Evolutionary conservation across 30 jellyfish, hydroid and myxozoan genomes (phyloP), one percentile per base, ranked within the genome.

Genomic region (Aurelia sp.): DNA sequence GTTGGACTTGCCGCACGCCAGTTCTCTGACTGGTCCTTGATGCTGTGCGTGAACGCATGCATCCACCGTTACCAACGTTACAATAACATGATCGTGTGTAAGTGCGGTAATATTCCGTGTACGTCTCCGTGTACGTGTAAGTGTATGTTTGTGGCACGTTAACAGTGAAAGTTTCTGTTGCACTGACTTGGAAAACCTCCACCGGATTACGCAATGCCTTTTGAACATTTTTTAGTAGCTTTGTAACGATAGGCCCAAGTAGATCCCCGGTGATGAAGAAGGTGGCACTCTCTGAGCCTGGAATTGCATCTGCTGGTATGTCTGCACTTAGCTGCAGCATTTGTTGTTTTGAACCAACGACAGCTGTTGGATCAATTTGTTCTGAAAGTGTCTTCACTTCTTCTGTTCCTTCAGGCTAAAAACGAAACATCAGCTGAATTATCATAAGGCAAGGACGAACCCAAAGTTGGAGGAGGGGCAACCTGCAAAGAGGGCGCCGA

Each of bases 241-340:
- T 73, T 17, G 85, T 73, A 15, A 73, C 70, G 50, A 73, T 48
- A 15, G 85, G 85, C 50, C 85, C 85, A 40, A 73, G 31, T 19
- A 73, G 85, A 30, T 73, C 85, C 13, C 85, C 85, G 4, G 74
- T 73, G 17, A 73, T 48, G 71, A 73, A 73, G 17, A 73, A 21
- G 4, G 85, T 73, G 27, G 85, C 85, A 6, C 85, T 73, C 48
- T 73, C 85, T 13, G 85, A 73, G 70, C 85, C 85, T 16, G 85
- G 85, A 30, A 73, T 57, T 13, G 85, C 85, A 73, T 73, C 85
- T 12, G 17, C 71, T 15, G 85, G 85, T 50, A 73, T 17, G 31
- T 48, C 44, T 3, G 52, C 44, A 73, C 35, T 48, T 11, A 73
- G 17, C 55, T 50, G 50, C 19, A 30, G 50, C 18, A 3, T 16